Conservation (phyloP, 2,888 invertebrate genomes). For the Drosophila mulleri region DNA sequence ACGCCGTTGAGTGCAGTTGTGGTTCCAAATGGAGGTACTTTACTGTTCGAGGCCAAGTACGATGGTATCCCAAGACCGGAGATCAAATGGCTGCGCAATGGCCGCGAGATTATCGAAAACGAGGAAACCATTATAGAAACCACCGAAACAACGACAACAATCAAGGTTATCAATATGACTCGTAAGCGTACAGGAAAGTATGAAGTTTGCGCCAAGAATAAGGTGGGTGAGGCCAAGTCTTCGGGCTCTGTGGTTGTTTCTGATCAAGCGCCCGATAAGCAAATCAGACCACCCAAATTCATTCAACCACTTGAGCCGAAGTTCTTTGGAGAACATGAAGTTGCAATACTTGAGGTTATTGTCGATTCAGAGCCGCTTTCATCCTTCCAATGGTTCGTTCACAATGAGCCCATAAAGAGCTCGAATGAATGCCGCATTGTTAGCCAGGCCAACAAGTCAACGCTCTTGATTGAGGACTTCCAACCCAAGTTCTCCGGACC, state of each 20-base stretch:
- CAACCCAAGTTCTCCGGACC: slow-evolving; percentile 90
- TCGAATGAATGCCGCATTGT: slow-evolving; percentile 90
- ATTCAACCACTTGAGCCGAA: slow-evolving; percentile 90
- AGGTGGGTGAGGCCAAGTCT: slow-evolving; percentile 91
- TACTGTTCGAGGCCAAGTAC: slow-evolving; percentile 90
- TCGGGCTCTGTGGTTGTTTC: slow-evolving; percentile 93
- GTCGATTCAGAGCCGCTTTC: slow-evolving; percentile 92
- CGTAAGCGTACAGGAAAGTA: slow-evolving; percentile 94
- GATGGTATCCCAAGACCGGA: slow-evolving; percentile 90
- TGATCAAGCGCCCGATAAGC: slow-evolving; percentile 87
- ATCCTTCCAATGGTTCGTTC: slow-evolving; percentile 95
- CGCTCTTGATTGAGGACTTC: slow-evolving; percentile 91
- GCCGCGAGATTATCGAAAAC: slow-evolving; percentile 89
- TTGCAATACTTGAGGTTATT: slow-evolving; percentile 91
- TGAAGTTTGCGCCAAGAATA: slow-evolving; percentile 92
- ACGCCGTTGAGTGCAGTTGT: slow-evolving; percentile 91
- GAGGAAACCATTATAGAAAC: slow-evolving; percentile 87
- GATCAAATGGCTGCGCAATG: slow-evolving; percentile 94
- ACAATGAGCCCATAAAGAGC: slow-evolving; percentile 89
- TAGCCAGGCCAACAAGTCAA: slow-evolving; percentile 91
- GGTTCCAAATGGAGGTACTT: slow-evolving; percentile 89
- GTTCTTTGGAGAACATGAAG: slow-evolving; percentile 90
- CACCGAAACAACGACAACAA: slow-evolving; percentile 88
- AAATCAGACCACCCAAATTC: slow-evolving; percentile 90
- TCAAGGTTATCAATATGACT: slow-evolving; percentile 89